Evolutionary conservation across 2,113 vertebrate genomes (phyloP).

Genomic region (Psammodynastes pulverulentus): DNA sequence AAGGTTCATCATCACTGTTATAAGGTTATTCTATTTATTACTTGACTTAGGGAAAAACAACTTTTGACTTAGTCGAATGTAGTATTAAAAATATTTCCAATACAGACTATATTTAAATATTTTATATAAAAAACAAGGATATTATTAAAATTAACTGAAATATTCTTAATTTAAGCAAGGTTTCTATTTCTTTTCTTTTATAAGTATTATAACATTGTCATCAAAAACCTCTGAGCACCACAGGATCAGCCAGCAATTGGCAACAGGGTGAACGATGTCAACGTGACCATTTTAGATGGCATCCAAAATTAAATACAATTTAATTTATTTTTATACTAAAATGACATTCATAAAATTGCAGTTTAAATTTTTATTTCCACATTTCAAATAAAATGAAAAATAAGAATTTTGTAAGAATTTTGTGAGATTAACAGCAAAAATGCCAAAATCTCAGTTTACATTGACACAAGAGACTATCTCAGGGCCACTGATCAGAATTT

Average conservation of each 20-base stretch:
- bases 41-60: not conserved
- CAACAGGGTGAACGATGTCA: not conserved
- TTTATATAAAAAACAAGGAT: not conserved
- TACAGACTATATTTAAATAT: not conserved
- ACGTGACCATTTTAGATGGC: not conserved
- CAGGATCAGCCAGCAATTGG: not conserved
- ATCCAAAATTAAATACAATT: not conserved
- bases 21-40: not conserved
- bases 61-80: not conserved
- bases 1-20: no score
- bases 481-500: not conserved
- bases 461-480: not conserved
- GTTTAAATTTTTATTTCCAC: not conserved
- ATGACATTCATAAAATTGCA: not conserved
- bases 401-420: not conserved
- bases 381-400: not conserved
- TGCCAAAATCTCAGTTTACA: not conserved
- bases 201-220: not conserved
- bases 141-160: not conserved
- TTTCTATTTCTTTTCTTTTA: not conserved
- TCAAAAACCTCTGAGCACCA: not conserved
- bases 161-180: not conserved
- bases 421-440: not conserved
- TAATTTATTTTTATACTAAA: not conserved
- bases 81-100: not conserved